Conservation (phyloP, 2,797 vertebrate genomes). For the Cichlasoma orientale region DNA sequence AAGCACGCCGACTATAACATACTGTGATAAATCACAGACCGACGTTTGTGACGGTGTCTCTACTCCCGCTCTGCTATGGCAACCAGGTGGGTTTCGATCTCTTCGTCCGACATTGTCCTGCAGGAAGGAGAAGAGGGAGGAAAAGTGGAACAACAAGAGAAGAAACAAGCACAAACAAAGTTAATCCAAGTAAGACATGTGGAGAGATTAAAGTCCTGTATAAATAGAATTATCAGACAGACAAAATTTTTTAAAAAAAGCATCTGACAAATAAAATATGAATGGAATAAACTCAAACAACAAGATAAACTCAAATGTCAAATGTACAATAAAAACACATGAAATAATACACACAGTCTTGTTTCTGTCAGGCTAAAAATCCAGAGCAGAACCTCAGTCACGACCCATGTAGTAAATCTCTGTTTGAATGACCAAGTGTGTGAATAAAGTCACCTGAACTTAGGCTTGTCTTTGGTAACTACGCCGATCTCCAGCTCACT, state of each 20-base stretch:
- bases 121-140: background rate
- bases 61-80: slow-evolving; percentile 84
- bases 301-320: background rate
- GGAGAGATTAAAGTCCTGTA: background rate
- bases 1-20: background rate
- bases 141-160: background rate
- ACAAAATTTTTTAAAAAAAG: background rate
- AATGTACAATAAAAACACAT: background rate
- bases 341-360: background rate
- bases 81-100: slow-evolving; percentile 77
- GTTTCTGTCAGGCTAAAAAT: background rate
- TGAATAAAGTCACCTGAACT: slow-evolving; percentile 75
- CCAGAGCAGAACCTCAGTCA: background rate
- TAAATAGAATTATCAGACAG: background rate
- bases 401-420: background rate
- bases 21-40: background rate
- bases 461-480: slow-evolving; percentile 80
- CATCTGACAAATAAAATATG: background rate
- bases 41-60: background rate
- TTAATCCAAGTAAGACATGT: too few species aligned
- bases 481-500: slow-evolving; percentile 80
- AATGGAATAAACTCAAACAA: background rate
- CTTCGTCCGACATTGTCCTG: slow-evolving; percentile 76
- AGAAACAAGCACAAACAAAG: background rate
- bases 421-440: background rate